phyloP scores from a whole-genome alignment of 1,140 invertebrate genomes.

The Neoseiulus cucumeris region DNA sequence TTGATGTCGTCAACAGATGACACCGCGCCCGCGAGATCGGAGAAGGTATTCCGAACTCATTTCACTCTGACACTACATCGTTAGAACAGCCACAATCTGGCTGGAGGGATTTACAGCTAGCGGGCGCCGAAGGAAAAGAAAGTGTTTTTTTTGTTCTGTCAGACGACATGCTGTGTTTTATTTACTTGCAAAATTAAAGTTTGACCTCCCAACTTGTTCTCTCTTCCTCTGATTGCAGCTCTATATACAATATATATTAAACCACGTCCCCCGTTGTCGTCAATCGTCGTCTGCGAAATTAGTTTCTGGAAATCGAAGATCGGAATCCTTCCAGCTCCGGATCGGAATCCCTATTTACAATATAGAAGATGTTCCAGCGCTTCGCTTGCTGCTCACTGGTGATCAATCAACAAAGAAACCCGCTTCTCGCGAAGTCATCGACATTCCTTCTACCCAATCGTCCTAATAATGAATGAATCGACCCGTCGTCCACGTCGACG shows the following conservation, averaged over 20 bases:
- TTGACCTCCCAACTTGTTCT: neutral
- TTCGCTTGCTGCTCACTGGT: no score
- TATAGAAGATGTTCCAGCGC: neutral
- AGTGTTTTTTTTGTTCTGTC: neutral
- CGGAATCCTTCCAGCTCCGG: neutral
- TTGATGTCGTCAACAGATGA: no score
- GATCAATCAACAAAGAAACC: no score
- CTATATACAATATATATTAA: neutral
- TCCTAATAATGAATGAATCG: no score
- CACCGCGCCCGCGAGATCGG: no score
- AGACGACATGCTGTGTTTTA: constrained; percentile 8
- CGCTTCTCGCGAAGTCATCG: no score
- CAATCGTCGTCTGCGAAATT: neutral
- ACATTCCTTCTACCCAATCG: no score
- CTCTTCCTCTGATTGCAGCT: neutral
- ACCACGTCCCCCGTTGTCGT: neutral
- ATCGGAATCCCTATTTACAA: neutral
- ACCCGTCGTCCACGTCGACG: no score
- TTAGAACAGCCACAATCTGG: no score
- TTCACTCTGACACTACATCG: no score
- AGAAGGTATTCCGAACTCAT: no score
- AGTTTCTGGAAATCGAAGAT: neutral
- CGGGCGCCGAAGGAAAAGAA: neutral
- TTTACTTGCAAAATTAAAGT: constrained; percentile 12
- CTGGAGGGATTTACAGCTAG: no score